These are phyloP conservation scores for Pseudomyrmex sp. DNA, from an alignment of 1,140 invertebrate species.

Conservation along the genomic window DNA sequence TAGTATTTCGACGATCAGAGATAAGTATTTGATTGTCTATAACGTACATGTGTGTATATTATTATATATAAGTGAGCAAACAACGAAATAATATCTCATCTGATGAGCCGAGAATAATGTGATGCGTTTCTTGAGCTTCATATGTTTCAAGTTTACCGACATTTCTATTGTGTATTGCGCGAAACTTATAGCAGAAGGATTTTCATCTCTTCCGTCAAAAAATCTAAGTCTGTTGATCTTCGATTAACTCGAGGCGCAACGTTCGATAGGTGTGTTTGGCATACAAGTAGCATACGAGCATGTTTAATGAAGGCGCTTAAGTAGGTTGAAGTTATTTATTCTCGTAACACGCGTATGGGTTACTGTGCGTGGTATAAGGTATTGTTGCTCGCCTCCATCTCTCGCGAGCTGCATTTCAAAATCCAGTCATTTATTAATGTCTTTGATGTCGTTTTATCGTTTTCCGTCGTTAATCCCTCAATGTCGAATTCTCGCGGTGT, in stretches of 20 bases:
- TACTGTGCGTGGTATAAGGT: conserved; percentile 54
- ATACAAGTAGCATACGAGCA: conserved; percentile 39
- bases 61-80: no score
- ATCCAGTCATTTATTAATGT: conserved; percentile 27
- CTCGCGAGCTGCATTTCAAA: conserved; percentile 44
- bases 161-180: background rate
- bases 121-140: background rate
- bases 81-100: background rate
- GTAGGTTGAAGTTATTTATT: conserved; percentile 72
- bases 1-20: no score
- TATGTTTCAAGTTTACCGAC: background rate
- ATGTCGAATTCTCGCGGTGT: conserved; percentile 31
- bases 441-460: conserved; percentile 27
- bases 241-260: conserved; percentile 18
- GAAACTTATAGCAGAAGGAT: background rate
- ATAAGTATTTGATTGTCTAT: no score
- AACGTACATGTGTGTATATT: no score
- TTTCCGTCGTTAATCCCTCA: conserved; percentile 42
- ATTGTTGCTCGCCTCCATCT: conserved; percentile 58
- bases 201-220: conserved; percentile 26
- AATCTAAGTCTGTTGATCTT: conserved; percentile 14
- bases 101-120: background rate
- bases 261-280: conserved; percentile 30
- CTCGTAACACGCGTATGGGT: conserved; percentile 58
- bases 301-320: conserved; percentile 59